A percentile compares a stretch with the other conserved stretches of the same genome.
Evolutionary conservation across 2,888 invertebrate species (phyloP).

Genomic region (Clistopyga incitator): DNA sequence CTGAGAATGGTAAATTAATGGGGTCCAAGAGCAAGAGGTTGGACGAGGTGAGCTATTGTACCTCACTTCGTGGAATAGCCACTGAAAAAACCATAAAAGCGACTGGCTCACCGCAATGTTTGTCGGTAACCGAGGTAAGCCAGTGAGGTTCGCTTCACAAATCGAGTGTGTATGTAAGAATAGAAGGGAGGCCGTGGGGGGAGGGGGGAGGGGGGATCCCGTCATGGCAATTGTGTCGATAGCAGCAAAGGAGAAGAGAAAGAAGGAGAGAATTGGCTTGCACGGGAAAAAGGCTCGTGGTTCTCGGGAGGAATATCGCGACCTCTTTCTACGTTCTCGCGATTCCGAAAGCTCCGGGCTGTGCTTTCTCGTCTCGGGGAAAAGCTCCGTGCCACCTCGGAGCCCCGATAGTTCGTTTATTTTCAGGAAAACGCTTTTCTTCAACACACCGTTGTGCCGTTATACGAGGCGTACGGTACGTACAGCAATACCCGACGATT

Average conservation of each 20-base stretch:
- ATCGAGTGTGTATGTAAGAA: neutral
- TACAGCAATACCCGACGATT: conserved; percentile 59
- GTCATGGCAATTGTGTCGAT: conserved; percentile 46
- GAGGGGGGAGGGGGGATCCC: too few relatives aligned
- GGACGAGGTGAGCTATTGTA: neutral
- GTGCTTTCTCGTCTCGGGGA: conserved; percentile 30
- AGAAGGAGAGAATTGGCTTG: neutral
- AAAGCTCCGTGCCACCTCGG: conserved; percentile 19
- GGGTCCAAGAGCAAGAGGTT: conserved; percentile 15
- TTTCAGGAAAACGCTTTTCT: neutral
- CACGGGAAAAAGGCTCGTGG: neutral
- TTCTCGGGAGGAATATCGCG: conserved; percentile 32
- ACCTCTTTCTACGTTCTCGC: neutral
- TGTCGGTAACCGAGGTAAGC: neutral
- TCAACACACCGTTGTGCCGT: conserved; percentile 1
- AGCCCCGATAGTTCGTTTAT: conserved; percentile 19
- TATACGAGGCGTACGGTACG: conserved; percentile 49
- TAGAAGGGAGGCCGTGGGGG: neutral
- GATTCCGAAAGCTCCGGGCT: neutral
- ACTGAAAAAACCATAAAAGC: neutral
- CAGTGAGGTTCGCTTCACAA: conserved; percentile 9
- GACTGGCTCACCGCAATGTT: conserved; percentile 17
- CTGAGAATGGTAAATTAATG: conserved; percentile 53
- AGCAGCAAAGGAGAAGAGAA: conserved; percentile 9
- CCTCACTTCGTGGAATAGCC: neutral